Evolutionary conservation across 2,888 invertebrate genomes (phyloP).

Genomic region (Oeneis ivallda): DNA sequence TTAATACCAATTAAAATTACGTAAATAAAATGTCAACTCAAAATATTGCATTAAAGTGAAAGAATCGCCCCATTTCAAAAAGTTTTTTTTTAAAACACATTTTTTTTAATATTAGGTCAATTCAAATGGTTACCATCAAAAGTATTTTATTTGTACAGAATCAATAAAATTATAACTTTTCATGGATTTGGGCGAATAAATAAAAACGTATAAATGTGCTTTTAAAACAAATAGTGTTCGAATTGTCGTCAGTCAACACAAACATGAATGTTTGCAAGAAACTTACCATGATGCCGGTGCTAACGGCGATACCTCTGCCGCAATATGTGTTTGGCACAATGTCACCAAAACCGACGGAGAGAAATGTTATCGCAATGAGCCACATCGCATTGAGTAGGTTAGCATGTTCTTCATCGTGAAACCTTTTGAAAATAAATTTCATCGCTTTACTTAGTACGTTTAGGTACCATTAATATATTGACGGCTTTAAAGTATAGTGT

Average conservation of each 20-base stretch:
- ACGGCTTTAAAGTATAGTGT: slow-evolving; percentile 36
- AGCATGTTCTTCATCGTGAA: slow-evolving; percentile 99
- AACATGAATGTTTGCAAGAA: slow-evolving; percentile 61
- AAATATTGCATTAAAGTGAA: slow-evolving; percentile 8
- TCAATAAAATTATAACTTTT: slow-evolving; percentile 21
- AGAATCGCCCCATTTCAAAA: slow-evolving; percentile 5
- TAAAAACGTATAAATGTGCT: slow-evolving; percentile 11
- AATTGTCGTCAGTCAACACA: slow-evolving; percentile 71
- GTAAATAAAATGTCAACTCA: slow-evolving; percentile 1
- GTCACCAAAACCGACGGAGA: slow-evolving; percentile 99
- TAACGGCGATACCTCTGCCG: slow-evolving; percentile 99
- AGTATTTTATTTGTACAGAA: not conserved
- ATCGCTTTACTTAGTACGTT: slow-evolving; percentile 62
- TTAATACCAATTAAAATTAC: slow-evolving; percentile 16
- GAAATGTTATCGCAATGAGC: slow-evolving; percentile 99
- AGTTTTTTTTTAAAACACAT: slow-evolving; percentile 6
- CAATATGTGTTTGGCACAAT: slow-evolving; percentile 99
- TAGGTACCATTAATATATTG: slow-evolving; percentile 25
- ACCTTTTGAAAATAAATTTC: slow-evolving; percentile 86
- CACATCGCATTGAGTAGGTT: slow-evolving; percentile 99
- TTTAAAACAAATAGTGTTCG: slow-evolving; percentile 19
- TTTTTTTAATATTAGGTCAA: not conserved
- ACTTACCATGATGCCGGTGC: slow-evolving; percentile 99
- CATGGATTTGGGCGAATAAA: slow-evolving; percentile 8
- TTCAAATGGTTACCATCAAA: not conserved